Conservation (phyloP, 1,140 invertebrate genomes). For the Drosophila santomea region DNA sequence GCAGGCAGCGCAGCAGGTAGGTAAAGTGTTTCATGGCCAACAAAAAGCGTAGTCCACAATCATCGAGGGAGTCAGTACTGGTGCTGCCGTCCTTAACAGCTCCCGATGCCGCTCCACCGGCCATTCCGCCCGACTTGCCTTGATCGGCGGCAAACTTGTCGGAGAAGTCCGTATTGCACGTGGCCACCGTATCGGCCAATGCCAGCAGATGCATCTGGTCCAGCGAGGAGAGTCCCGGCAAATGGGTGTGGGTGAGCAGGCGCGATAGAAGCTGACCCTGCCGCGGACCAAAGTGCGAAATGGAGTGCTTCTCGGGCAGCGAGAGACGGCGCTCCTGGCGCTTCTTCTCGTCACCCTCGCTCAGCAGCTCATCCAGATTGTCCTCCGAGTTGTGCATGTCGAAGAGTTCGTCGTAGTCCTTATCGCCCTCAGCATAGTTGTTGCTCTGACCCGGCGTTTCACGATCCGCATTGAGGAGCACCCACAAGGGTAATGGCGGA, state of each 20-base stretch:
- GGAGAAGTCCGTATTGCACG: slow-evolving; percentile 94
- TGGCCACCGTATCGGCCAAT: slow-evolving; percentile 98
- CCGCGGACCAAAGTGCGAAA: slow-evolving; percentile 93
- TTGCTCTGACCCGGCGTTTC: slow-evolving; percentile 88
- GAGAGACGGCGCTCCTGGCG: slow-evolving; percentile 88
- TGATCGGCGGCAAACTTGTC: slow-evolving; percentile 93
- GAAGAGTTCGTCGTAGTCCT: slow-evolving; percentile 95
- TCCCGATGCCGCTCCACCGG: slow-evolving; percentile 67
- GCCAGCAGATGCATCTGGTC: slow-evolving; percentile 99
- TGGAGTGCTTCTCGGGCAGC: slow-evolving; percentile 88
- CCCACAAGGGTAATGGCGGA: slow-evolving; percentile 98
- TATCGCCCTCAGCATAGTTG: slow-evolving; percentile 85
- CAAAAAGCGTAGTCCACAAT: slow-evolving; percentile 98
- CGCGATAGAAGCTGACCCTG: slow-evolving; percentile 92
- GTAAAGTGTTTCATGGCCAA: slow-evolving; percentile 99
- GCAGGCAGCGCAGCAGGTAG: slow-evolving; percentile 96
- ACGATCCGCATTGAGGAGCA: slow-evolving; percentile 96
- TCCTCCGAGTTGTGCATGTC: slow-evolving; percentile 92
- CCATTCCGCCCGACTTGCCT: slow-evolving; percentile 87
- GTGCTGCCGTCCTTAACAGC: slow-evolving; percentile 89
- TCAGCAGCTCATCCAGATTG: slow-evolving; percentile 92
- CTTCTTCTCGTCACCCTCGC: slow-evolving; percentile 87
- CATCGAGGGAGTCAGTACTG: slow-evolving; percentile 95
- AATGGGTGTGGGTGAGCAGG: slow-evolving; percentile 96
- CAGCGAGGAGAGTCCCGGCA: slow-evolving; percentile 97